Percentiles rank a stretch among this genome's conserved stretches.
phyloP scores from a whole-genome alignment of 2,888 invertebrate species.

The Microctonus brassicae region DNA sequence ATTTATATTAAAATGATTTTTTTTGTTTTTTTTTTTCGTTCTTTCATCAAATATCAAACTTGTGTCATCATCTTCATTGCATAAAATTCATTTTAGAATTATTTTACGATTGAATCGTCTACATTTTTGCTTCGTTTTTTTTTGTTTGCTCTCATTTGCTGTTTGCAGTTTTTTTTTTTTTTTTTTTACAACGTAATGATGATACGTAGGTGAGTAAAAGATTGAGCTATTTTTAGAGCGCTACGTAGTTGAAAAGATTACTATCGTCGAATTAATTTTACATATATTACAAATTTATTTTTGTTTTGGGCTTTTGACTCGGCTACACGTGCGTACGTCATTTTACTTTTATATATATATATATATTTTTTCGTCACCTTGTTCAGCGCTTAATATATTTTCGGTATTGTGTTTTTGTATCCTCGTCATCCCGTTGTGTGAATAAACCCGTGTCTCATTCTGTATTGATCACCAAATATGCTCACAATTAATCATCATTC shows the following conservation, averaged over 20 bases:
- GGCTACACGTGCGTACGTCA: neutral
- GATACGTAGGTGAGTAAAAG: neutral
- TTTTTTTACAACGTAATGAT: neutral
- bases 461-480: neutral
- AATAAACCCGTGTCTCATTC: slow-evolving; percentile 13
- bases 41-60: neutral
- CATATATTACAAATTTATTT: slow-evolving; percentile 26
- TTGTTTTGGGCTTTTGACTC: neutral
- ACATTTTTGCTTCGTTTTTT: neutral
- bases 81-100: neutral
- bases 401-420: neutral
- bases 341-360: neutral
- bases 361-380: slow-evolving; percentile 8
- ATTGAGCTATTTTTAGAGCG: neutral
- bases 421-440: slow-evolving; percentile 17
- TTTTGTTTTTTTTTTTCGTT: neutral
- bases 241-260: slow-evolving; percentile 2
- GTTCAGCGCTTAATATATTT: slow-evolving; percentile 16
- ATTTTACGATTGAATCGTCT: neutral
- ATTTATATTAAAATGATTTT: neutral
- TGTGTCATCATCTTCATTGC: neutral
- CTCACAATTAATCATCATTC: neutral
- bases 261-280: slow-evolving; percentile 3
- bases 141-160: neutral
- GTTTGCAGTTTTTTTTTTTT: neutral